phyloP scores from a whole-genome alignment of 2,888 invertebrate species.

The Macaria notata region DNA sequence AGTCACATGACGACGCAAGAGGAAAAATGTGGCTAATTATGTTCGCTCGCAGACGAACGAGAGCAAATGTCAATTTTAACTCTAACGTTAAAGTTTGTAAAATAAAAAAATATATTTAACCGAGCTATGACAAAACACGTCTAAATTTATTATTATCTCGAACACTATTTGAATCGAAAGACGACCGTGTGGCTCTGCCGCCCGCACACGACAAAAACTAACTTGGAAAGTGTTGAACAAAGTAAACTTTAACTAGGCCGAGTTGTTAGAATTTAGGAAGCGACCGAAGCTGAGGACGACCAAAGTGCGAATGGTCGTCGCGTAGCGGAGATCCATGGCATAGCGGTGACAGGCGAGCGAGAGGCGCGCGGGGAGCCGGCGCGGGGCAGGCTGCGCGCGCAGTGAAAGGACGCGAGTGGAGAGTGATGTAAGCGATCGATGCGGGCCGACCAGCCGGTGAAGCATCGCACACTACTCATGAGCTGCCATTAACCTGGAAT shows the following conservation, averaged over 20 bases:
- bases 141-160: constrained; percentile 34
- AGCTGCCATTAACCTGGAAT: too few species aligned
- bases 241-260: constrained; percentile 60
- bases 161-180: constrained; percentile 47
- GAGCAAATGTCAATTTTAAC: constrained; percentile 7
- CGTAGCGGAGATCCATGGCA: constrained; percentile 60
- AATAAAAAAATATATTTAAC: constrained; percentile 50
- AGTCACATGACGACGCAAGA: constrained; percentile 57
- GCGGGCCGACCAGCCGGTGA: constrained; percentile 33
- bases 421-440: constrained; percentile 81
- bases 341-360: constrained; percentile 54
- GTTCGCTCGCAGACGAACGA: constrained; percentile 32
- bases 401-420: constrained; percentile 76
- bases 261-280: constrained; percentile 41
- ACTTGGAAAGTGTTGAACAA: constrained; percentile 49
- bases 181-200: constrained; percentile 25
- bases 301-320: constrained; percentile 73
- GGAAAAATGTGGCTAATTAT: constrained; percentile 48
- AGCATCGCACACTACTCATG: too few species aligned
- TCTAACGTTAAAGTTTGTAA: constrained; percentile 2
- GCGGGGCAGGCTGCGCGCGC: constrained; percentile 70
- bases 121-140: constrained; percentile 47
- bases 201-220: constrained; percentile 43
- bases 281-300: constrained; percentile 60
- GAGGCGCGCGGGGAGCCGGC: constrained; percentile 51